Evolutionary conservation across 2,797 vertebrate genomes (phyloP).

Genomic region (Danio aesculapii): DNA sequence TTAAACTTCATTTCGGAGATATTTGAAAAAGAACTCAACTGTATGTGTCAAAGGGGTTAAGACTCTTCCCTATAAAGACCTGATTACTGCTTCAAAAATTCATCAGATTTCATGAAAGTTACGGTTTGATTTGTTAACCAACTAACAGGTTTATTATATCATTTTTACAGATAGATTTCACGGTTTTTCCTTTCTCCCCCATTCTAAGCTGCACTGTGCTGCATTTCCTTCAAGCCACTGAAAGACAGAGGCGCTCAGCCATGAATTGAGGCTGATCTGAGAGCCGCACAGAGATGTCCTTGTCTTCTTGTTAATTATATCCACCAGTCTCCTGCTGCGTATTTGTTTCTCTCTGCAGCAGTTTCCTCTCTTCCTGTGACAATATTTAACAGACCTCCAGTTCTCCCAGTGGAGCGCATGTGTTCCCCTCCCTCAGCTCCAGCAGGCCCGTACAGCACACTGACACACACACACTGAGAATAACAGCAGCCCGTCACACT

Average conservation of each 20-base stretch:
- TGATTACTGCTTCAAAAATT: too few species aligned
- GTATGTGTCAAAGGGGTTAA: too few species aligned
- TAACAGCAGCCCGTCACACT: not conserved
- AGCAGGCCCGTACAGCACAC: constrained; percentile 51
- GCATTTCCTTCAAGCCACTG: constrained; percentile 25
- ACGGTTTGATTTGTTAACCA: too few species aligned
- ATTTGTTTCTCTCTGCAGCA: constrained; percentile 69
- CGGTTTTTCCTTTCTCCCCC: not conserved
- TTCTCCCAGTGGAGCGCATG: constrained; percentile 60
- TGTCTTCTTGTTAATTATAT: constrained; percentile 77
- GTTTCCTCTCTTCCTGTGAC: constrained; percentile 60
- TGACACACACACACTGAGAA: constrained; percentile 54
- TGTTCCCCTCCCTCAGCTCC: constrained; percentile 15
- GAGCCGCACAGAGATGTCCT: constrained; percentile 47
- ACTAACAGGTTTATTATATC: too few species aligned
- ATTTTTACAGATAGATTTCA: too few species aligned
- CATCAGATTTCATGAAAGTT: too few species aligned
- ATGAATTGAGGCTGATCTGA: constrained; percentile 45
- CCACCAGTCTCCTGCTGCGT: constrained; percentile 72
- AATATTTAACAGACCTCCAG: constrained; percentile 71
- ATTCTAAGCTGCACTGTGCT: not conserved
- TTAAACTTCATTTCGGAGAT: too few species aligned
- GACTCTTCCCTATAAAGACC: too few species aligned
- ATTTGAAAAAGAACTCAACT: too few species aligned
- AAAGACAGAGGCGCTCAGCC: constrained; percentile 33